phyloP scores from a whole-genome alignment of 2,113 vertebrate genomes.

The Pseudopodoces humilis region DNA sequence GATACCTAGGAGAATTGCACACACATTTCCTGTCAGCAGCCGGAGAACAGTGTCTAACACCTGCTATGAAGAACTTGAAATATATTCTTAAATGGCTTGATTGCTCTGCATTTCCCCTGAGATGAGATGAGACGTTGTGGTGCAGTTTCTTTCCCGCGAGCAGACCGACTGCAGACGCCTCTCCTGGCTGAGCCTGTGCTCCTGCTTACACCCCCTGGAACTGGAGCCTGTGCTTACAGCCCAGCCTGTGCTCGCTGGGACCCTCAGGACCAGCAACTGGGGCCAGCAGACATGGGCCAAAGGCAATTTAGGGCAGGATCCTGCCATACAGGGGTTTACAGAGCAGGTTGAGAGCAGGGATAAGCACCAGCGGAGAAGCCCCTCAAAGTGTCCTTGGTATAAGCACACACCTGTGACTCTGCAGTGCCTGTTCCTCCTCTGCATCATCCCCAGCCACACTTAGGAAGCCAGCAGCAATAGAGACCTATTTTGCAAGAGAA shows the following conservation, averaged over 20 bases:
- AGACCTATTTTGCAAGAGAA: background rate
- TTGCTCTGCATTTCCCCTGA: conserved; percentile 52
- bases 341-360: background rate
- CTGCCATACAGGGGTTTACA: background rate
- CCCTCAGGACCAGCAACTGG: background rate
- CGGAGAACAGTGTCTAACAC: conserved; percentile 21
- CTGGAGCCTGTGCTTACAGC: background rate
- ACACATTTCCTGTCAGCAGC: conserved; percentile 60
- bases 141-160: background rate
- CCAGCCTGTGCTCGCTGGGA: background rate
- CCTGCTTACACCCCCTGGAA: background rate
- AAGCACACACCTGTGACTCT: background rate
- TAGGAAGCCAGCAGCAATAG: background rate
- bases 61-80: conserved; percentile 52
- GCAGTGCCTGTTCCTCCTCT: background rate
- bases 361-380: background rate
- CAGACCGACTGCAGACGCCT: background rate
- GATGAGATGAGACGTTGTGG: background rate
- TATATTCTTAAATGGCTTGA: conserved; percentile 62
- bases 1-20: conserved; percentile 49
- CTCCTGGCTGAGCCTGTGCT: background rate
- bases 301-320: background rate
- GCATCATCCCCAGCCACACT: fast-evolving
- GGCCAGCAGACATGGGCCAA: fast-evolving
- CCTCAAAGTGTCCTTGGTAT: background rate